Evolutionary conservation across 2,113 vertebrate species (phyloP).

Genomic region (Isurus oxyrinchus): DNA sequence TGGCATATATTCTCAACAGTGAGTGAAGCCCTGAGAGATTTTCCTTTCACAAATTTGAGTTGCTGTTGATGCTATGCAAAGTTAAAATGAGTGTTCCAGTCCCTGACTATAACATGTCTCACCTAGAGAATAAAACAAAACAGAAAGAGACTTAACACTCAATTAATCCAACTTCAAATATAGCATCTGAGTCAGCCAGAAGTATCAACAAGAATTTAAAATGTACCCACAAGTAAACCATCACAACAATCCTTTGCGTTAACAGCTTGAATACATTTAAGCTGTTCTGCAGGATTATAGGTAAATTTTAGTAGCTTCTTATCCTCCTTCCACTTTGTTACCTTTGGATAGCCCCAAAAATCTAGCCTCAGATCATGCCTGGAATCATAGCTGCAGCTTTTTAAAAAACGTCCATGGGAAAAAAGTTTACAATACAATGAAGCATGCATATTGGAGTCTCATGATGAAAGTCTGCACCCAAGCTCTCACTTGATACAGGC

Average conservation of each 20-base stretch:
- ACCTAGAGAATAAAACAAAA: neutral
- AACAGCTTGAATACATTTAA: neutral
- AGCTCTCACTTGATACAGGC: neutral
- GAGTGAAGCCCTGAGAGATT: too few species aligned
- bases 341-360: neutral
- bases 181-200: neutral
- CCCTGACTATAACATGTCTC: neutral
- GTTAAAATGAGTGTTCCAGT: neutral
- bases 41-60: too few species aligned
- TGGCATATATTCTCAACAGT: too few species aligned
- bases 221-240: neutral
- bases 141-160: neutral
- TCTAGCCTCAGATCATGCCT: neutral
- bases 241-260: neutral
- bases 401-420: neutral
- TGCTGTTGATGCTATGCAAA: neutral
- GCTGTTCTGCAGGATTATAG: neutral
- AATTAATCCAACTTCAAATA: neutral
- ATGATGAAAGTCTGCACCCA: neutral
- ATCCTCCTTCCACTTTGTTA: neutral
- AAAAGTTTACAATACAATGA: neutral
- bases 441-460: neutral
- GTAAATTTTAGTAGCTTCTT: neutral
- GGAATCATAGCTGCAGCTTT: neutral
- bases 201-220: neutral